phyloP scores from a whole-genome alignment of 2,797 vertebrate genomes.

The Centroberyx gerrardi region DNA sequence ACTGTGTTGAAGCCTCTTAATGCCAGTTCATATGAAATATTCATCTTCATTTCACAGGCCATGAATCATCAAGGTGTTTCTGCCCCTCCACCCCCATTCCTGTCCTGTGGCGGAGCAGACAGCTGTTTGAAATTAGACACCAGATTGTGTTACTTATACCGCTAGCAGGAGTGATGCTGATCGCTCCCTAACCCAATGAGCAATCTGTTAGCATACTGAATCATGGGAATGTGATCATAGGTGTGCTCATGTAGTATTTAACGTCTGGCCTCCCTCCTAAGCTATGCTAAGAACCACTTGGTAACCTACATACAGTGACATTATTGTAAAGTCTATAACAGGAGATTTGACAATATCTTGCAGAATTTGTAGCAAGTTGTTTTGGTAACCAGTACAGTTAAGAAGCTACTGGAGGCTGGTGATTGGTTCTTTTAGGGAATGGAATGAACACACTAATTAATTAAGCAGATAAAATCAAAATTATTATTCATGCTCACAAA shows the following conservation, averaged over 20 bases:
- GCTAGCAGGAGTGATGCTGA: conserved; percentile 80
- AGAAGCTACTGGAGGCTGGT: not conserved
- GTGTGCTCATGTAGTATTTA: conserved; percentile 64
- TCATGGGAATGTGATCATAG: conserved; percentile 67
- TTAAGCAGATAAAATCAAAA: conserved; percentile 3
- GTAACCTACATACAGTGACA: not conserved
- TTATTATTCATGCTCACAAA: not conserved
- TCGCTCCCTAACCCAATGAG: conserved; percentile 75
- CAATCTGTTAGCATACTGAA: conserved; percentile 78
- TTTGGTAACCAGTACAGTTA: not conserved
- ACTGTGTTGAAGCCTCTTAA: conserved; percentile 71
- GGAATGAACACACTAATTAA: conserved; percentile 4
- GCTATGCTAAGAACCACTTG: conserved; percentile 4
- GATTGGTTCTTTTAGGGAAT: not conserved
- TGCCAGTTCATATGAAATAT: conserved; percentile 80
- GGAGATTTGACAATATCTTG: not conserved
- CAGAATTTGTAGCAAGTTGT: not conserved
- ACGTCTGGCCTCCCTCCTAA: conserved; percentile 55
- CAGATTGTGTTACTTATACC: conserved; percentile 89
- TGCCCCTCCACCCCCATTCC: conserved; percentile 68
- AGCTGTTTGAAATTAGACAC: conserved; percentile 89
- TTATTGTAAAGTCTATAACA: not conserved
- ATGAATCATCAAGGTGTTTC: conserved; percentile 86
- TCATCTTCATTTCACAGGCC: conserved; percentile 82
- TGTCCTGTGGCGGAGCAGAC: conserved; percentile 80